Percentiles rank a stretch among this genome's conserved stretches.
phyloP scores from a whole-genome alignment of 2,888 invertebrate genomes.

The Siphlonurus alternatus region DNA sequence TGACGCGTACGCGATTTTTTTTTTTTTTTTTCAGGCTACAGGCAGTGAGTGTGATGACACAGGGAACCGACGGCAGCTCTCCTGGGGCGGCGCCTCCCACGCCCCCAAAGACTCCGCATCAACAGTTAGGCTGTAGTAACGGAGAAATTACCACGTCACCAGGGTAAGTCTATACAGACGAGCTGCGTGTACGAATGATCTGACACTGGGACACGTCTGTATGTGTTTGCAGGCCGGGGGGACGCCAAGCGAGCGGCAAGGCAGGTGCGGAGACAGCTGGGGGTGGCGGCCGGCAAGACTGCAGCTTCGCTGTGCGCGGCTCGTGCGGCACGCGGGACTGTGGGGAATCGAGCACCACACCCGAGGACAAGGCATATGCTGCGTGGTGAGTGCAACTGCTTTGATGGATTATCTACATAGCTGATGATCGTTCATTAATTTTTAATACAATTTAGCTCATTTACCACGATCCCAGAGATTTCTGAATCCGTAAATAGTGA shows the following conservation, averaged over 20 bases:
- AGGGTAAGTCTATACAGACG: background rate
- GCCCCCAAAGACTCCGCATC: background rate
- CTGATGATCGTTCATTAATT: too few species aligned
- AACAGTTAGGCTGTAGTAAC: too few species aligned
- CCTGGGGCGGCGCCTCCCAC: background rate
- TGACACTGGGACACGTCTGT: too few species aligned
- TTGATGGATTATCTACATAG: too few species aligned
- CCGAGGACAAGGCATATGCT: background rate
- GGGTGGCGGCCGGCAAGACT: background rate
- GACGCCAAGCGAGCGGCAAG: background rate
- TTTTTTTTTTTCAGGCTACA: background rate
- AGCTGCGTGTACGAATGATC: background rate
- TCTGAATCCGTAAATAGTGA: too few species aligned
- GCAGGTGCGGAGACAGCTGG: background rate
- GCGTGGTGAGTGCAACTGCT: background rate
- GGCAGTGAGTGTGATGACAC: background rate
- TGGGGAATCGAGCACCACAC: background rate
- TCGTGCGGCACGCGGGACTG: background rate
- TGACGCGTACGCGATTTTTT: too few species aligned
- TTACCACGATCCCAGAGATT: too few species aligned
- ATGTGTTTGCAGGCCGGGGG: background rate
- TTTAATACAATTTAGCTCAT: too few species aligned
- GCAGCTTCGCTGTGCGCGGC: background rate
- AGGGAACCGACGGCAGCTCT: background rate
- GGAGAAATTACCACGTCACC: background rate